Base-by-base conservation (phyloP, 2,113 vertebrate species). In the Rafetus swinhoei region DNA sequence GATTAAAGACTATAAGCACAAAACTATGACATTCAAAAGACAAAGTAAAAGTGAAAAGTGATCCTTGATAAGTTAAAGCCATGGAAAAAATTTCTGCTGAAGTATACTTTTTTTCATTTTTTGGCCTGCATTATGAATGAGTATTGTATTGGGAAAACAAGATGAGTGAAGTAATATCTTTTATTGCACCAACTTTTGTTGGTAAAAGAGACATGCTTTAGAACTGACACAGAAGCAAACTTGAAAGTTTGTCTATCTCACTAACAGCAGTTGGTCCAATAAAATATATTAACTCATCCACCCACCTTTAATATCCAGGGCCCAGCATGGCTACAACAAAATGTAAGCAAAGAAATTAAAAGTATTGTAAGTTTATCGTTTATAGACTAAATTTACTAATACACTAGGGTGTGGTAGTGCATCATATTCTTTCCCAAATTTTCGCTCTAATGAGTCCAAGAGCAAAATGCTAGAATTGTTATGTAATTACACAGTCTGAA, bases 401-500 rank as follows among this genome's bases (percentile, higher is more conserved):
- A 57, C 21, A 13, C 3, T 45, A 25, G 5, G 81, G 16, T 76
- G 27, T 22, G 19, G 35, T 1, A 72, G 72, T 88, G 90, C 90
- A 91, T 69, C 54, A 90, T 85, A 69, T 2, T 1, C 19, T 86
- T 76, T 90, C 14, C 50, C 79, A 85, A 16, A 27, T 82, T 69
- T 92, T 32, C 72, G 72, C 79, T 87, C 56, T 80, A 77, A 54
- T 10, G 9, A 82, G 72, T 10, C 69, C 45, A 76, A 52, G 56
- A 87, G 82, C 92, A 90, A 95, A 93, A 87, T 83, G 69, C 79
- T 92, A 91, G 52, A 88, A n/a, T 83, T 87, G 57, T 85, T 85
- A 88, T 76, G 82, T 88, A 93, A 85, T 93, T 92, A 88, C 92
- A 82, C 56, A 85, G 0, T 5, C 16, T 93, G 35, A 10, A 80